Evolutionary conservation across 2,113 vertebrate species (phyloP), one percentile per base, ranked within the genome.

Genomic region (Psittacara wagleri): DNA sequence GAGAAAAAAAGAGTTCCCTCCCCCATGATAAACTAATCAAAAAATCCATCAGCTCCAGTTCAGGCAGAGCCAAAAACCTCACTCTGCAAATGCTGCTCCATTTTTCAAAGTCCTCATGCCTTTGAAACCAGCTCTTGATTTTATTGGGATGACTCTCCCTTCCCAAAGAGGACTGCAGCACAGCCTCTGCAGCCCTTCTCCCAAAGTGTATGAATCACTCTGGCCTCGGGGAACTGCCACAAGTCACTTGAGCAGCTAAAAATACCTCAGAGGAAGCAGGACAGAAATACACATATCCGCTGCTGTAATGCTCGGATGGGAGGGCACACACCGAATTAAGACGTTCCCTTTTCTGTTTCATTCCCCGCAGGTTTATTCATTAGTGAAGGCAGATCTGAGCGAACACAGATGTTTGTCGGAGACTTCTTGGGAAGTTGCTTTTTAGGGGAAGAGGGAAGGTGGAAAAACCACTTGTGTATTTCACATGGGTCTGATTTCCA

Each of bases 211-310:
- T 94, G 92, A 93, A 94, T 96, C 96, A 96, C 91, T 49, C 55
- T 55, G 86, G 92, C 95, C 94, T 95, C 52, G 0, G 93, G 96
- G 86, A 91, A 86, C 87, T 88, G 93, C 86, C 95, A 93, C 88
- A 90, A 92, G 88, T 95, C 93, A 92, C 83, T 95, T 66, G 77
- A 97, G 86, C 1, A 2, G 59, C 90, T 96, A 97, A 96, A 97
- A 96, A 94, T 96, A 97, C 28, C 93, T 69, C 17, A 0, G 80
- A 96, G 96, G 95, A 96, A 94, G 66, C 86, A 76, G 93, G 83
- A 70, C 77, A 79, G 35, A 93, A 97, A 90, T 87, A 88, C 54
- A 28, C 83, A 48, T 44, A 66, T 94, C 66, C 27, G 48, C 83
- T 90, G 82, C 74, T 0, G 39, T 66, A 67, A 59, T 0, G 46